phyloP scores from a whole-genome alignment of 2,888 invertebrate species.

The Lasioglossum pauxillum region DNA sequence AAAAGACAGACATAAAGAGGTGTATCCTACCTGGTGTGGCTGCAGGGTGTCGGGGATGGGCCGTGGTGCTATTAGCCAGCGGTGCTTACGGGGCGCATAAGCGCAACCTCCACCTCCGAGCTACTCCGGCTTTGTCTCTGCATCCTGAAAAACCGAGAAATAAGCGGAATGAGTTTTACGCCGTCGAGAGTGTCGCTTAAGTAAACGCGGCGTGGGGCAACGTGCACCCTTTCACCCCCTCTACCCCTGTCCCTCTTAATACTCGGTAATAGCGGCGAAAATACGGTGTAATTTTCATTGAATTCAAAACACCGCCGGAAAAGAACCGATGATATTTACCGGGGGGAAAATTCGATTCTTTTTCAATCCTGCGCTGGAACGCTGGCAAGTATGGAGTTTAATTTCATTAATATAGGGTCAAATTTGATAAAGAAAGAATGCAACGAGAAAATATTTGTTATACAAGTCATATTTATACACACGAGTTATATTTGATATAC shows the following conservation, averaged over 20 bases:
- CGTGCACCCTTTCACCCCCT: neutral
- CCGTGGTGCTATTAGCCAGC: conserved; percentile 82
- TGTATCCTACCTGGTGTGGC: conserved; percentile 78
- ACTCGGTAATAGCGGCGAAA: neutral
- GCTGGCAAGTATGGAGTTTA: too few species aligned
- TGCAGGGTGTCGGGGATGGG: conserved; percentile 82
- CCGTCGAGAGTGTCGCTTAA: conserved; percentile 13
- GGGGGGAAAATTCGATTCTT: neutral
- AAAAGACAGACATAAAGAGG: conserved; percentile 38
- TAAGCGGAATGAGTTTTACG: conserved; percentile 57
- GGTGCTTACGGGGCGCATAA: conserved; percentile 82
- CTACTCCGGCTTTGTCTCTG: conserved; percentile 80
- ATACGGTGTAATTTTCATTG: conserved; percentile 35
- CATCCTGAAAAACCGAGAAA: conserved; percentile 78
- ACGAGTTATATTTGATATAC: too few species aligned
- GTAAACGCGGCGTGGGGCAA: neutral
- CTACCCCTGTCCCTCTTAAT: neutral
- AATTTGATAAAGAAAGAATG: too few species aligned
- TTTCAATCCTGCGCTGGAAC: neutral
- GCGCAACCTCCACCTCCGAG: conserved; percentile 83
- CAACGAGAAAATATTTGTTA: too few species aligned
- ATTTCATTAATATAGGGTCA: too few species aligned
- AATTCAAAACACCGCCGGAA: neutral
- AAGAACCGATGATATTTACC: neutral
- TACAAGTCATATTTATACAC: too few species aligned